Evolutionary conservation across 2,113 vertebrate genomes (phyloP), one percentile per base, ranked within the genome.

Genomic region (Dascyllus trimaculatus): DNA sequence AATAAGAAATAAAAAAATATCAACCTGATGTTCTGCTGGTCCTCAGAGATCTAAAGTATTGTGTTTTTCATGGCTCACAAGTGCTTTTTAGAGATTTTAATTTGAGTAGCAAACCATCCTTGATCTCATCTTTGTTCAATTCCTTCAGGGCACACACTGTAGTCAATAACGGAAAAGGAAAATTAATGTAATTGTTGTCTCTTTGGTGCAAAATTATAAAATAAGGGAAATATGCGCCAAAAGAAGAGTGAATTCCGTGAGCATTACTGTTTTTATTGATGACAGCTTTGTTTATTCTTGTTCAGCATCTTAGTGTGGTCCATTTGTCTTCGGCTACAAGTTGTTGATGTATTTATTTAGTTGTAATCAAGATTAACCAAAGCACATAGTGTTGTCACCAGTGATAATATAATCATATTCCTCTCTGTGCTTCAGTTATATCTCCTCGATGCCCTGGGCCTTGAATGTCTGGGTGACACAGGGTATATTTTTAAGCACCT

Each of bases 31-130:
- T 18, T 40, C 11, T 53, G 29, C 13, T 43, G 8, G 26, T 53
- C 32, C 70, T 53, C 22, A 26, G 63, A 51, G 62, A 26, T 62
- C 35, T n/a, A 11, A 25, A 7, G 2, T 43, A 13, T 43, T 43
- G 40, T 45, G 57, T 48, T 69, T 64, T 9, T n/a, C 22, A n/a
- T 25, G 32, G 38, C 53, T 77, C 49, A 69, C 53, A 54, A 45
- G 48, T 54, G n/a, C 35, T 46, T n/a, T 62, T 52, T 3, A n/a
- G 19, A 68, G 29, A 60, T 21, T 26, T 56, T 17, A 24, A 13
- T 62, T 45, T 54, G 48, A 62, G 52, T 58, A 26, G 29, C 21
- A 56, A 64, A 38, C 26, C 35, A 10, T 71, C 43, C 22, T 80
- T 72, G 32, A 71, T 65, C 68, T 65, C 4, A 22, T 48, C 25